Base-by-base conservation (phyloP, 2,113 vertebrate species). In the Petromus typicus region DNA sequence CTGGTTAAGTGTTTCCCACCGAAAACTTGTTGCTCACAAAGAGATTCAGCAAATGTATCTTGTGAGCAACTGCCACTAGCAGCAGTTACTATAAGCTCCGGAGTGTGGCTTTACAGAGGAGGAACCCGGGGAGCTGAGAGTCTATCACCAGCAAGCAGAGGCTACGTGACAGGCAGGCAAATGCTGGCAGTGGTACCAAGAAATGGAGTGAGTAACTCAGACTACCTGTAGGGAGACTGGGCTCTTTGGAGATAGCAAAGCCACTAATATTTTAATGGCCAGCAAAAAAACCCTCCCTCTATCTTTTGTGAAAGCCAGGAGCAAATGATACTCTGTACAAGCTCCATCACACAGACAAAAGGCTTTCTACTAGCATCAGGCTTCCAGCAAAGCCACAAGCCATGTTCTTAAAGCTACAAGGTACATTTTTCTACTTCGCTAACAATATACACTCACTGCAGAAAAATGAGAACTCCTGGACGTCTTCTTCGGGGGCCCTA, bases 311-410 rank as follows among this genome's bases (percentile, higher is more conserved):
- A 59, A 23, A 90, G 76, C 82, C 17, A 5, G 22, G 25, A 91
- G 54, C 43, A 54, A 86, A 61, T 22, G 54, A 14, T 37, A 56
- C 71, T 32, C 79, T 59, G n/a, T 16, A 56, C 22, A 16, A 75
- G 20, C 48, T 16, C 2, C 12, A 0, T 3, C 37, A 1, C 5
- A n/a, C 27, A 5, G 3, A 51, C 0, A 45, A 7, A 48, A 59
- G 32, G 4, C 20, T 43, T 83, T 13, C 85, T 37, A 7, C 56
- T 30, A 59, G 11, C 54, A 40, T 2, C 14, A 23, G 43, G 71
- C n/a, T 48, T 23, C 17, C 37, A 7, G 34, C 43, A 17, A 48
- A 82, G 22, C 20, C 34, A 22, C 54, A 9, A 30, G 56, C 27
- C 69, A 61, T 8, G 0, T n/a, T 78, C 51, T 51, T 51, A 22